Percentiles rank a stretch among this genome's conserved stretches.
Evolutionary conservation across 1,140 invertebrate species (phyloP).

Genomic region (Eufriesea mexicana): DNA sequence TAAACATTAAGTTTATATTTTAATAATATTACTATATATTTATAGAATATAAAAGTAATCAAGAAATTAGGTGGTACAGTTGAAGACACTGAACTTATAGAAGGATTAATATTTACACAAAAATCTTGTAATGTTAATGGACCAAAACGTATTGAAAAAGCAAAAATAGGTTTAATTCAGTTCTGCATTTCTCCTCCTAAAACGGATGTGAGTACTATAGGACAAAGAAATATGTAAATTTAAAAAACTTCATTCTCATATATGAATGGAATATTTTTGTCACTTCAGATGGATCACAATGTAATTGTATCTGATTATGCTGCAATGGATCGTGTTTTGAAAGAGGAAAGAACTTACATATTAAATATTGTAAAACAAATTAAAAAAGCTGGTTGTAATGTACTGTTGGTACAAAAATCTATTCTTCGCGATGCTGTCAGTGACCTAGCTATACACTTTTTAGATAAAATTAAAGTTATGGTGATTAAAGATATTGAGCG

Average conservation of each 20-base stretch:
- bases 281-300: conserved; percentile 97
- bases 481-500: conserved; percentile 99
- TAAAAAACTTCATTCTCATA: not conserved
- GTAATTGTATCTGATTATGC: conserved; percentile 99
- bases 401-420: conserved; percentile 98
- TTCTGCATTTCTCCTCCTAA: conserved; percentile 99
- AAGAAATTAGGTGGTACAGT: conserved; percentile 98
- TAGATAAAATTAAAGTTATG: conserved; percentile 99
- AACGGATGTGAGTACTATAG: conserved; percentile 91
- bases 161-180: conserved; percentile 99
- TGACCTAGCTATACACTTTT: conserved; percentile 98
- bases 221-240: not conserved
- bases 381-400: conserved; percentile 99
- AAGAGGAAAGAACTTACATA: conserved; percentile 99
- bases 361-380: conserved; percentile 99
- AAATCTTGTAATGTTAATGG: conserved; percentile 95
- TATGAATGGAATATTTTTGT: conserved; percentile 10
- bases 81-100: conserved; percentile 98
- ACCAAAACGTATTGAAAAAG: conserved; percentile 97
- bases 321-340: conserved; percentile 99
- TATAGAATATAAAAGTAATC: conserved; percentile 95
- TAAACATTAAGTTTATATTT: not conserved
- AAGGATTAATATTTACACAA: conserved; percentile 97
- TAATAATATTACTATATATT: conserved; percentile 30
- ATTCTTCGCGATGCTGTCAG: conserved; percentile 98